phyloP scores from a whole-genome alignment of 2,797 vertebrate genomes.

The Enteromius mattozi region DNA sequence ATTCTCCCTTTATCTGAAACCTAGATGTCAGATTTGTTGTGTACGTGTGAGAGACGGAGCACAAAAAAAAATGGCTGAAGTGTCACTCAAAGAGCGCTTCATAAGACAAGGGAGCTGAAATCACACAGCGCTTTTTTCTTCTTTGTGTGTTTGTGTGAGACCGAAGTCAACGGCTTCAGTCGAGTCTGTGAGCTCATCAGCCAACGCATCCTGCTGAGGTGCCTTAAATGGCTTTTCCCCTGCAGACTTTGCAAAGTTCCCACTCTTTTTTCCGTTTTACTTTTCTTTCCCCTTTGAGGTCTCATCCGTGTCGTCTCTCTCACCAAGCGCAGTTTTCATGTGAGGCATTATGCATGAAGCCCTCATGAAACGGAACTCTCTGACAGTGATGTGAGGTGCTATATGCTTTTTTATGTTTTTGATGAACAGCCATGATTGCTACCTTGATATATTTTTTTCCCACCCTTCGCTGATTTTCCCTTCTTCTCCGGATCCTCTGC shows the following conservation, averaged over 20 bases:
- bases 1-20: slow-evolving; percentile 53
- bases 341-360: slow-evolving; percentile 58
- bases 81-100: slow-evolving; percentile 52
- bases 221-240: slow-evolving; percentile 57
- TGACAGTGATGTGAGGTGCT: slow-evolving; percentile 50
- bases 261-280: slow-evolving; percentile 54
- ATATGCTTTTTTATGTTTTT: slow-evolving; percentile 55
- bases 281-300: slow-evolving; percentile 64
- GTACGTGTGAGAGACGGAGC: slow-evolving; percentile 40
- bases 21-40: slow-evolving; percentile 57
- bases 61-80: slow-evolving; percentile 49
- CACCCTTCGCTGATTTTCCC: background rate
- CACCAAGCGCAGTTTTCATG: slow-evolving; percentile 49
- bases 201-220: slow-evolving; percentile 48
- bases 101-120: slow-evolving; percentile 43
- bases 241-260: slow-evolving; percentile 61
- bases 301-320: slow-evolving; percentile 45
- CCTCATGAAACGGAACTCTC: slow-evolving; percentile 53
- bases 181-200: slow-evolving; percentile 64
- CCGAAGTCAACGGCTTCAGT: slow-evolving; percentile 40
- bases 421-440: slow-evolving; percentile 56
- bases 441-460: slow-evolving; percentile 50
- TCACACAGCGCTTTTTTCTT: slow-evolving; percentile 38
- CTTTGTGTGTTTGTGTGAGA: slow-evolving; percentile 36
- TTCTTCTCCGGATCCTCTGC: background rate